A percentile compares a stretch with the other conserved stretches of the same genome.
These are phyloP conservation scores for Tetheella fluctuosa DNA, from an alignment of 2,888 invertebrate species.

Conservation along the genomic window DNA sequence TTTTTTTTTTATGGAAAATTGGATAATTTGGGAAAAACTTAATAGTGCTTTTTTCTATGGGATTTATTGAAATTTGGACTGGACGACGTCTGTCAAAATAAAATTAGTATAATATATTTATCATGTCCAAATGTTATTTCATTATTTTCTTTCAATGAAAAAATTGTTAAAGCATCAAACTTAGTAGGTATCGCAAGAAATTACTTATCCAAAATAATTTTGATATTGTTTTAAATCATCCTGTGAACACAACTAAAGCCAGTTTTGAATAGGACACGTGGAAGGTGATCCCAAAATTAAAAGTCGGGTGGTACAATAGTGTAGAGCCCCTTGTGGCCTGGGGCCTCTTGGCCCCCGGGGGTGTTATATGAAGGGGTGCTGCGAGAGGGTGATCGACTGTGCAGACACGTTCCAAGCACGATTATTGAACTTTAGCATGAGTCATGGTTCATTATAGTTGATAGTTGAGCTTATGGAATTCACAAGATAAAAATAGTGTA, in stretches of 20 bases:
- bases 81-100: no score
- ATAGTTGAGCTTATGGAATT: neutral
- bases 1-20: no score
- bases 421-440: neutral
- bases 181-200: no score
- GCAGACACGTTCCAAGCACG: neutral
- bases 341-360: constrained; percentile 39
- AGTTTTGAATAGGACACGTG: constrained; percentile 9
- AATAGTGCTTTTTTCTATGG: no score
- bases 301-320: constrained; percentile 41
- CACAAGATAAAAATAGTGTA: neutral
- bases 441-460: neutral
- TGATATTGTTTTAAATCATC: neutral
- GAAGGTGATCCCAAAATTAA: constrained; percentile 40
- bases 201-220: no score
- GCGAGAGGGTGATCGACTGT: neutral
- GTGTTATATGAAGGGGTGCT: constrained; percentile 10
- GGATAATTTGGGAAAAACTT: no score
- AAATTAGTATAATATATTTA: no score
- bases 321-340: constrained; percentile 23
- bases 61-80: no score
- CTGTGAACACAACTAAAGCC: constrained; percentile 3
- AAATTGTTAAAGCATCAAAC: no score
- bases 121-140: no score
- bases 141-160: no score